phyloP scores from a whole-genome alignment of 2,888 invertebrate species.

The Nebria salina region DNA sequence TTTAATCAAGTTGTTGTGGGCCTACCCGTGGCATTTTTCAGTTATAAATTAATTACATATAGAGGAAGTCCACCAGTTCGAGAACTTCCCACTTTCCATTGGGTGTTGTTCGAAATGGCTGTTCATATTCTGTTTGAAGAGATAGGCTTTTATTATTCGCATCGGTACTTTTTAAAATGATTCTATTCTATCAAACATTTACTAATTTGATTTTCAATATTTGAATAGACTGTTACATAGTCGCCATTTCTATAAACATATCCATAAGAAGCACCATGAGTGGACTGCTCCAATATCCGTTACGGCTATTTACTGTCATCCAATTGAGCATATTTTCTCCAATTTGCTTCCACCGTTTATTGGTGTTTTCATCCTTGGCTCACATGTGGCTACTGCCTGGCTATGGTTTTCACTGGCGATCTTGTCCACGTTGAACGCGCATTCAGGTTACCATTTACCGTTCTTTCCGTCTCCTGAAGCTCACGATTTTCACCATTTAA shows the following conservation, averaged over 20 bases:
- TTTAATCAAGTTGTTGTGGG: constrained; percentile 80
- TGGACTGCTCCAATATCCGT: constrained; percentile 90
- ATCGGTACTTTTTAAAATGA: constrained; percentile 66
- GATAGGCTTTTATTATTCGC: constrained; percentile 85
- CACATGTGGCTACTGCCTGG: constrained; percentile 80
- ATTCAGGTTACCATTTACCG: constrained; percentile 87
- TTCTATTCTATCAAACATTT: too few relatives aligned
- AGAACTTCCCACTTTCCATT: constrained; percentile 80
- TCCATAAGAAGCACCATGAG: constrained; percentile 88
- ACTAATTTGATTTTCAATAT: too few relatives aligned
- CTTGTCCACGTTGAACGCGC: constrained; percentile 80
- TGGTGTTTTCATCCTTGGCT: constrained; percentile 78
- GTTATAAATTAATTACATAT: constrained; percentile 72
- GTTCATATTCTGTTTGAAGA: constrained; percentile 81
- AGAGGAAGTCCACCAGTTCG: constrained; percentile 74
- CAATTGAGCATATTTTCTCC: constrained; percentile 79
- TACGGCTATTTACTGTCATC: constrained; percentile 83
- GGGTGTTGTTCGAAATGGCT: constrained; percentile 78
- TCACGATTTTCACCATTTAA: constrained; percentile 88
- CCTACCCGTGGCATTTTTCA: constrained; percentile 70
- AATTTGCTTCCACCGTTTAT: constrained; percentile 80
- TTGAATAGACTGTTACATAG: constrained; percentile 74
- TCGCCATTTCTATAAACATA: constrained; percentile 77
- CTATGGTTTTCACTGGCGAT: constrained; percentile 84
- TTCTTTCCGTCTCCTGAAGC: constrained; percentile 87